Evolutionary conservation across 1,140 invertebrate species (phyloP).

Genomic region (Temnothorax longispinosus): DNA sequence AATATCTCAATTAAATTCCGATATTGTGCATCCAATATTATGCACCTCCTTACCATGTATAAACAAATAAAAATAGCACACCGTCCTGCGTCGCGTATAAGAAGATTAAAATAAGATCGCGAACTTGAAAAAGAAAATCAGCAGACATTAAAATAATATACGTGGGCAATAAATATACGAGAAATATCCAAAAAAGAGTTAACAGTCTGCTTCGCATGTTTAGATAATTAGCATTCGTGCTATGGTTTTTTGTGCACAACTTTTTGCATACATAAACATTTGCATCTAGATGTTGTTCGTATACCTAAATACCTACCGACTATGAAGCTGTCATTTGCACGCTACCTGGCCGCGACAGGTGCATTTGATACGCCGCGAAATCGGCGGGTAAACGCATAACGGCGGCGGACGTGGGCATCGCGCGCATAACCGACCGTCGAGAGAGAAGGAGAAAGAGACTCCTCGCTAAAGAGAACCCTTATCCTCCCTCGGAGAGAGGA

Average conservation of each 20-base stretch:
- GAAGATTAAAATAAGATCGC: conserved; percentile 21
- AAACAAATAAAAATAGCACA: conserved; percentile 44
- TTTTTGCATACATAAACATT: background rate
- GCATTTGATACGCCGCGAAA: conserved; percentile 41
- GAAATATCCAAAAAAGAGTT: background rate
- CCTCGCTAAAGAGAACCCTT: background rate
- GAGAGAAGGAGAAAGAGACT: conserved; percentile 40
- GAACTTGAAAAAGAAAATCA: background rate
- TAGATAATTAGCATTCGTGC: background rate
- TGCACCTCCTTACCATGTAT: background rate
- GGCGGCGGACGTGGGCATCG: background rate
- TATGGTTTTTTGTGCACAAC: background rate
- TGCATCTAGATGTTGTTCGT: background rate
- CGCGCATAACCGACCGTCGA: conserved; percentile 44
- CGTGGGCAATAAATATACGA: background rate
- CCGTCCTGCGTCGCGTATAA: background rate
- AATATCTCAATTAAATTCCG: conserved; percentile 22
- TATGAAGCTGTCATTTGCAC: conserved; percentile 29
- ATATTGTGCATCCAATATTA: conserved; percentile 23
- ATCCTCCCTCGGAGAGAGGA: conserved; percentile 40
- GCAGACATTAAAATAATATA: background rate
- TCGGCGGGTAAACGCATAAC: conserved; percentile 57
- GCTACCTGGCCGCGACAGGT: conserved; percentile 31
- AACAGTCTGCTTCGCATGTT: background rate
- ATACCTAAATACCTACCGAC: background rate